These are phyloP conservation scores for Urophycis tenuis DNA, from an alignment of 2,797 vertebrate species.

Conservation along the genomic window DNA sequence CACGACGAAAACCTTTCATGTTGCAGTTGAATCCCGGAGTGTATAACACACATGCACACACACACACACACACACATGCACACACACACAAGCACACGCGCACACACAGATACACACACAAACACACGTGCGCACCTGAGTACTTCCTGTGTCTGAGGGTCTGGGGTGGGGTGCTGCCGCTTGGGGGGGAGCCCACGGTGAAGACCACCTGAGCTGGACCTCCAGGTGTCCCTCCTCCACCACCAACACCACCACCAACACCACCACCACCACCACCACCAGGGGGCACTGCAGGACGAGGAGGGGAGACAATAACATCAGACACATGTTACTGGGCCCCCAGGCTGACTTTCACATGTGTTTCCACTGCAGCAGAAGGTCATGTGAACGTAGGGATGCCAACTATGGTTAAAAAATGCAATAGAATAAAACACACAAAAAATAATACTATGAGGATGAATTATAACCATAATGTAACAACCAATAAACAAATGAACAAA, in stretches of 20 bases:
- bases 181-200: slow-evolving; percentile 93
- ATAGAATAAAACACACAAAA: too few relatives aligned
- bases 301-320: background rate
- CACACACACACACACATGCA: background rate
- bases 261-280: too few relatives aligned
- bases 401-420: too few relatives aligned
- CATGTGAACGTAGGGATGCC: too few relatives aligned
- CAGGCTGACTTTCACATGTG: too few relatives aligned
- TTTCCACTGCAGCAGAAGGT: too few relatives aligned
- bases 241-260: slow-evolving; percentile 28
- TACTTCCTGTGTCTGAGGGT: slow-evolving; percentile 79
- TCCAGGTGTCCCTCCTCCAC: slow-evolving; percentile 71
- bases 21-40: too few relatives aligned
- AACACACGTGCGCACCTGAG: slow-evolving; percentile 73
- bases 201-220: slow-evolving; percentile 90
- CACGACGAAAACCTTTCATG: background rate
- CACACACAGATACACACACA: background rate
- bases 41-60: background rate
- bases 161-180: slow-evolving; percentile 82
- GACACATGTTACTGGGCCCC: too few relatives aligned
- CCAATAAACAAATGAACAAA: too few relatives aligned
- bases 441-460: too few relatives aligned
- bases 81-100: background rate
- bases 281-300: slow-evolving; percentile 67
- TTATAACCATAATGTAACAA: too few relatives aligned